Evolutionary conservation across 53 echinoderm and acorn worm species (phyloP), one percentile per base, ranked within the genome.

Genomic region (Pentamera pediparva): DNA sequence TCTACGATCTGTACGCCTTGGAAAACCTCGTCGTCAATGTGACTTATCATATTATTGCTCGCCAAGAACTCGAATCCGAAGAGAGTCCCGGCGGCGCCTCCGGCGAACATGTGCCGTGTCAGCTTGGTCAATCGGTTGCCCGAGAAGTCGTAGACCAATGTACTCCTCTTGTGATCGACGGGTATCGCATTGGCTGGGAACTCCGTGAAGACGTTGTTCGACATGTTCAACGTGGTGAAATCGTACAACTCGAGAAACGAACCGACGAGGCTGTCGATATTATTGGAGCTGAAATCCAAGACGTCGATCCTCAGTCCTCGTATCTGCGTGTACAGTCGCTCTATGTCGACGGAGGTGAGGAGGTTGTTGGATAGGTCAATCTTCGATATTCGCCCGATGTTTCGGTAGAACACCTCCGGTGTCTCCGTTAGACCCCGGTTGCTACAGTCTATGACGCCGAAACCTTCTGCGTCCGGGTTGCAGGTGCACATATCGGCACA

Each of bases 341-440:
- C 50, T 30, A 51, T 51, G 22, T 49, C 71, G 22, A 65, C 25
- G 7, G 71, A 34, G n/a, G 71, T 71, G 19, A 71, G 20, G 32
- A 19, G 2, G 20, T 52, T 71, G 6, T 45, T 67, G 39, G 69
- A 67, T 10, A 67, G n/a, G 29, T 71, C 13, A 18, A 47, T 71
- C 22, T 32, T 47, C 0, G 2, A 21, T 15, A 25, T 32, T 9
- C 6, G 45, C 3, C 31, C 32, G 11, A 20, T 19, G 4, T 2
- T 12, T 50, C 35, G 21, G 18, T 12, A 5, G 35, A 6, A 1
- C 1, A 41, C 13, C 15, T 71, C 71, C 2, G 51, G 33, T 31
- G 52, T 32, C 27, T 45, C 28, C 13, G 51, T 71, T 19, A 71
- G 28, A 51, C 71, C 52, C n/a, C 53, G 50, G n/a, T 71, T 71